Percentiles rank a stretch among this genome's conserved stretches.
phyloP scores from a whole-genome alignment of 1,140 invertebrate species.

The Drosophila neocordata region DNA sequence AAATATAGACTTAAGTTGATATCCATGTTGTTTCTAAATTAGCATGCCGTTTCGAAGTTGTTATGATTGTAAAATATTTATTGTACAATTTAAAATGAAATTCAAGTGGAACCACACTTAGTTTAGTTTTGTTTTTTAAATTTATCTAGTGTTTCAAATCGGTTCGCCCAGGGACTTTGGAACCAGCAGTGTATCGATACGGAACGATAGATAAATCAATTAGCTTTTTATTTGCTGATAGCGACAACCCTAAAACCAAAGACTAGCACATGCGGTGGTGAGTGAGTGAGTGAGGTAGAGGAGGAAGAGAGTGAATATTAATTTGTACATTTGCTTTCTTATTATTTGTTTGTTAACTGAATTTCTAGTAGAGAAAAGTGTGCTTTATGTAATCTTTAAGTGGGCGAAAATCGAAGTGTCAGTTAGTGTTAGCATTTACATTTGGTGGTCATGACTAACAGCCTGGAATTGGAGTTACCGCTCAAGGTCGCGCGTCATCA shows the following conservation, averaged over 20 bases:
- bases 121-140: background rate
- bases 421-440: slow-evolving; percentile 13
- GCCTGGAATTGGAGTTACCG: slow-evolving; percentile 52
- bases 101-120: background rate
- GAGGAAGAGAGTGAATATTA: slow-evolving; percentile 8
- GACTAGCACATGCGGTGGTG: slow-evolving; percentile 2
- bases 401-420: slow-evolving; percentile 3
- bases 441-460: slow-evolving; percentile 46
- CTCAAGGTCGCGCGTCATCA: slow-evolving; percentile 84
- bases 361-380: slow-evolving; percentile 7
- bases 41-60: background rate
- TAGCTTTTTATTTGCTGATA: background rate
- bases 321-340: slow-evolving; percentile 10
- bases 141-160: background rate
- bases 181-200: background rate
- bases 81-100: background rate
- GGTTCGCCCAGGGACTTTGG: background rate
- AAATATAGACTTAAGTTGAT: background rate
- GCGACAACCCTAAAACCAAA: background rate
- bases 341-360: slow-evolving; percentile 18
- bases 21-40: background rate
- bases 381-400: slow-evolving; percentile 20
- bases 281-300: background rate
- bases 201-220: too few relatives aligned
- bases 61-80: background rate